phyloP scores from a whole-genome alignment of 1,140 invertebrate genomes.

The Formica exsecta region DNA sequence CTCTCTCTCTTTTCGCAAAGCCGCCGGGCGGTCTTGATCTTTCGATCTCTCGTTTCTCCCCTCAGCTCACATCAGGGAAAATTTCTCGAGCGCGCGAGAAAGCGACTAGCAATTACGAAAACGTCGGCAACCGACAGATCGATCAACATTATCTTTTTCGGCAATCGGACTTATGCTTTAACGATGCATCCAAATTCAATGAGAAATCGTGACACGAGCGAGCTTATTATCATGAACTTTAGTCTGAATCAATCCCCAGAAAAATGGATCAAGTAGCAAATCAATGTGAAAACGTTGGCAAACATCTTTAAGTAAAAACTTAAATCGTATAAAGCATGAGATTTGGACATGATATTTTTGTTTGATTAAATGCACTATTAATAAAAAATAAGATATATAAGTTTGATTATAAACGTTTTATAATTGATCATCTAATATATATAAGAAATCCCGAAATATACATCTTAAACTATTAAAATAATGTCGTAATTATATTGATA shows the following conservation, averaged over 20 bases:
- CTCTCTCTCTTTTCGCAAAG: slow-evolving; percentile 7
- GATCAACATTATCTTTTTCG: slow-evolving; percentile 63
- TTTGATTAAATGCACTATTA: too few species aligned
- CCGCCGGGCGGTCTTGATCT: slow-evolving; percentile 53
- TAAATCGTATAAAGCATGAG: too few species aligned
- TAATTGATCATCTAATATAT: neutral
- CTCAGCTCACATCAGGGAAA: neutral
- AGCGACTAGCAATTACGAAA: slow-evolving; percentile 67
- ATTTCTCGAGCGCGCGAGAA: slow-evolving; percentile 39
- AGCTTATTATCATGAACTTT: slow-evolving; percentile 50
- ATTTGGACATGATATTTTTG: too few species aligned
- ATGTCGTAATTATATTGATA: neutral
- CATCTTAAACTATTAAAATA: neutral
- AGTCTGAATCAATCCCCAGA: slow-evolving; percentile 20
- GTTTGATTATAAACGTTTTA: too few species aligned
- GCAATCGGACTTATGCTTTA: slow-evolving; percentile 66
- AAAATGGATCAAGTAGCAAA: neutral
- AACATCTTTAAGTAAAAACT: too few species aligned
- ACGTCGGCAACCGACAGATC: slow-evolving; percentile 66
- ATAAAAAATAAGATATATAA: too few species aligned
- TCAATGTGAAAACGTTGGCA: too few species aligned
- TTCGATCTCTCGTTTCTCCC: slow-evolving; percentile 57
- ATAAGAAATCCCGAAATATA: neutral
- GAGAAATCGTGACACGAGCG: neutral
- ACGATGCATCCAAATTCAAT: slow-evolving; percentile 52